phyloP scores from a whole-genome alignment of 2,797 vertebrate species.

The Craterocephalus amniculus region DNA sequence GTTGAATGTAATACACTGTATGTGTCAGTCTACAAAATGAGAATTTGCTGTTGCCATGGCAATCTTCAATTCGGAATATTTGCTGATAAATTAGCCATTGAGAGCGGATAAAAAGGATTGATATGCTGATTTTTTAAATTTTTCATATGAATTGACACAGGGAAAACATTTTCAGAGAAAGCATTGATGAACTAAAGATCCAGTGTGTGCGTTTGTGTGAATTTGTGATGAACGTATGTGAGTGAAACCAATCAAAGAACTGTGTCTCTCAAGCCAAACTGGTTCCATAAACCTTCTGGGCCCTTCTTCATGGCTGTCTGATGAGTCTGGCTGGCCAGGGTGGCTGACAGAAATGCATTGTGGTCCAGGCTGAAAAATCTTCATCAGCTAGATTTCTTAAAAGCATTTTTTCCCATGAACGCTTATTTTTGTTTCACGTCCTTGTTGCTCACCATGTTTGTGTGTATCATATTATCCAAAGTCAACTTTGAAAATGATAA shows the following conservation, averaged over 20 bases:
- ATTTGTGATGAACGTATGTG: constrained; percentile 30
- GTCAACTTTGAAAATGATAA: background rate
- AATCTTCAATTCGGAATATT: constrained; percentile 57
- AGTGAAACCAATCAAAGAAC: constrained; percentile 50
- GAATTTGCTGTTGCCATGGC: constrained; percentile 73
- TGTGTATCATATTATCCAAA: background rate
- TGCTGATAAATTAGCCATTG: constrained; percentile 49
- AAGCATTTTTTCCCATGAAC: background rate
- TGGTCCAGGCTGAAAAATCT: background rate
- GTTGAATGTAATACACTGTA: constrained; percentile 34
- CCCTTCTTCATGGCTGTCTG: constrained; percentile 43
- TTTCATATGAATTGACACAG: constrained; percentile 21
- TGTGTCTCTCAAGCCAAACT: constrained; percentile 43
- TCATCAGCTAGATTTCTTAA: background rate
- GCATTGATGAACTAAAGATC: constrained; percentile 10
- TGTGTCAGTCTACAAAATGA: constrained; percentile 46
- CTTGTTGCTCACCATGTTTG: background rate
- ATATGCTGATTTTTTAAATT: constrained; percentile 33
- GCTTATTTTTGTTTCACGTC: background rate
- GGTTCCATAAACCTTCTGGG: constrained; percentile 69
- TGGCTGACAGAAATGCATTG: background rate
- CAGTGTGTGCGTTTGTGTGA: constrained; percentile 2
- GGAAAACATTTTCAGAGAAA: constrained; percentile 20
- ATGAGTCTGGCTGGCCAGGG: constrained; percentile 55
- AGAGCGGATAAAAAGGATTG: constrained; percentile 36